phyloP scores from a whole-genome alignment of 2,113 vertebrate genomes.

The Hemiprocne comata region DNA sequence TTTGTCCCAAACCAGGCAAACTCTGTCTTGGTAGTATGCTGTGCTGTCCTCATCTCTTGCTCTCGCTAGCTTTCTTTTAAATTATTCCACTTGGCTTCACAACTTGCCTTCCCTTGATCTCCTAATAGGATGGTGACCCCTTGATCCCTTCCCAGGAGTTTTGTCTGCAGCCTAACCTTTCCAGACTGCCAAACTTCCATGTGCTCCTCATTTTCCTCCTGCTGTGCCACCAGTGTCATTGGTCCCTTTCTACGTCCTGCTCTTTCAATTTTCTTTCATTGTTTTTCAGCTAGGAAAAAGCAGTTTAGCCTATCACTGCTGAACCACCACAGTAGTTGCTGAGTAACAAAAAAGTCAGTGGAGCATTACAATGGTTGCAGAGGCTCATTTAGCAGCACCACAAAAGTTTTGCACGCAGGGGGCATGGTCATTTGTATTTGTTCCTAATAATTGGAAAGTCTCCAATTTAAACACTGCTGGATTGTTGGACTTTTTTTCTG shows the following conservation, averaged over 20 bases:
- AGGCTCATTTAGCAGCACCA: background rate
- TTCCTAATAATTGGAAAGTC: background rate
- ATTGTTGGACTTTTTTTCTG: background rate
- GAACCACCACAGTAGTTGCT: background rate
- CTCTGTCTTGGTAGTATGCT: background rate
- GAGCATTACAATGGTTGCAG: background rate
- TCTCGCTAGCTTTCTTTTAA: background rate
- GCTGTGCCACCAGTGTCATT: background rate
- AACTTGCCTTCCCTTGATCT: background rate
- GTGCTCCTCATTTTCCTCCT: background rate
- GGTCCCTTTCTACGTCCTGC: background rate
- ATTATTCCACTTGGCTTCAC: conserved; percentile 15
- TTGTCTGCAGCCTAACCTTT: background rate
- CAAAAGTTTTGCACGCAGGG: background rate
- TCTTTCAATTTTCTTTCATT: background rate
- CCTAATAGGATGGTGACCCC: background rate
- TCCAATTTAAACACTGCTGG: background rate
- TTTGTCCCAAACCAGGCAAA: background rate
- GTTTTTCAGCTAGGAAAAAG: background rate
- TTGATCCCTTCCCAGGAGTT: background rate
- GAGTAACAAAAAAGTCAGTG: conserved; percentile 12
- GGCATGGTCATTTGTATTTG: accelerated
- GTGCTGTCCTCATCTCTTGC: background rate
- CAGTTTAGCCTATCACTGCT: background rate
- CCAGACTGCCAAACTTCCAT: background rate